Base-by-base conservation (phyloP, 2,113 vertebrate species). In the Barbus barbus region DNA sequence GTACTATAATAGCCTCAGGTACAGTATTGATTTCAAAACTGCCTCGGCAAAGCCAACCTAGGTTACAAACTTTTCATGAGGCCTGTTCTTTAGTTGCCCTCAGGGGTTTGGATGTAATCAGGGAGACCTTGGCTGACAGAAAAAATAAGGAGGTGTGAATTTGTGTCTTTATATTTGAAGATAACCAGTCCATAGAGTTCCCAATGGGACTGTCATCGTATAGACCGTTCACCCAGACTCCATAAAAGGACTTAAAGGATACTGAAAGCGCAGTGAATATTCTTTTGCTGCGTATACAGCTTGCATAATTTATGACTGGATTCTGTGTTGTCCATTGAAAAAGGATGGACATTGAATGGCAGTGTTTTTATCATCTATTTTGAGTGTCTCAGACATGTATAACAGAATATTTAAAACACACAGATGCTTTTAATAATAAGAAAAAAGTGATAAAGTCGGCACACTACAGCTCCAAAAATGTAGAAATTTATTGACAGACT, bases 21-120 rank as follows among this genome's bases (percentile, higher is more conserved):
- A 53, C 24, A 48, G 41, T 81, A 81, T 81, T 81, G 84, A 75
- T 85, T 81, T 72, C 28, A 46, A 20, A 53, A 31, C 13, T 75
- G 69, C 78, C 71, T 65, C 1, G 9, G 16, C 9, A 16, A 75
- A 51, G 44, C 41, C 46, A 31, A 51, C 14, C 73, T 73, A 26
- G 12, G 71, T 46, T 48, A 31, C 14, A 51, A 51, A 48, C 26
- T 31, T 75, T 75, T 24, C 46, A 31, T 48, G 18, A 28, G 14
- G 46, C 73, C 26, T 75, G 13, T 75, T 75, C 14, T 28, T 75
- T 4, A 11, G 14, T 20, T 28, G n/a, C 16, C 73, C 46, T 48
- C 22, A 16, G 41, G 24, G 71, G 41, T 44, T 48, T 74, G 7
- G 71, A 46, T 48, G 38, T n/a, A 74, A 74, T 46, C n/a, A 79